Conservation (phyloP, 2,888 invertebrate genomes). For the Ephialtes manifestator region DNA sequence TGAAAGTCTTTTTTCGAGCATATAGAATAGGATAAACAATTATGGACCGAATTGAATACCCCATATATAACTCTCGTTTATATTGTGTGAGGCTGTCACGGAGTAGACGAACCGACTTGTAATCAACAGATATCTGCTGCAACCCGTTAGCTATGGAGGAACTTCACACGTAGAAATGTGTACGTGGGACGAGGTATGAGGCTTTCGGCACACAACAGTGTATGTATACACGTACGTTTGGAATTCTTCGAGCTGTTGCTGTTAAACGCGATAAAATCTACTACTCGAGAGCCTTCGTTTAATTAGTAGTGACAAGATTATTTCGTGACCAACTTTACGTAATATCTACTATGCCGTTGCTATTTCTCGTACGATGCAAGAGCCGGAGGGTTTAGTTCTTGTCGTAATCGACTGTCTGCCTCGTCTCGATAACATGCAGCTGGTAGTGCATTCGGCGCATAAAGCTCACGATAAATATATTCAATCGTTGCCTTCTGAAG, state of each 20-base stretch:
- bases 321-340: slow-evolving; percentile 69
- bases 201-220: slow-evolving; percentile 25
- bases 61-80: no score
- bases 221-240: slow-evolving; percentile 30
- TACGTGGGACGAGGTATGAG: slow-evolving; percentile 59
- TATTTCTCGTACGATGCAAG: slow-evolving; percentile 12
- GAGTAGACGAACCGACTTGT: slow-evolving; percentile 52
- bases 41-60: no score
- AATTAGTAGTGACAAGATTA: slow-evolving; percentile 70
- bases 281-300: slow-evolving; percentile 55
- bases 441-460: not conserved
- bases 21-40: no score
- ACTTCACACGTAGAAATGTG: slow-evolving; percentile 19
- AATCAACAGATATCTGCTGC: slow-evolving; percentile 53
- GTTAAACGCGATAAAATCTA: slow-evolving; percentile 62
- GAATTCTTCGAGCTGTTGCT: slow-evolving; percentile 63
- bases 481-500: not conserved
- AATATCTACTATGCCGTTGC: slow-evolving; percentile 45
- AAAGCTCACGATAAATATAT: slow-evolving; percentile 9
- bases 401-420: slow-evolving; percentile 14
- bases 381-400: slow-evolving; percentile 11
- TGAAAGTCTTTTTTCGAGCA: no score
- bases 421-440: slow-evolving; percentile 11
- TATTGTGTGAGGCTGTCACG: slow-evolving; percentile 53
- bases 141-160: slow-evolving; percentile 52